These are phyloP conservation scores for Collichthys lucidus DNA, from an alignment of 2,113 vertebrate species.

Conservation along the genomic window DNA sequence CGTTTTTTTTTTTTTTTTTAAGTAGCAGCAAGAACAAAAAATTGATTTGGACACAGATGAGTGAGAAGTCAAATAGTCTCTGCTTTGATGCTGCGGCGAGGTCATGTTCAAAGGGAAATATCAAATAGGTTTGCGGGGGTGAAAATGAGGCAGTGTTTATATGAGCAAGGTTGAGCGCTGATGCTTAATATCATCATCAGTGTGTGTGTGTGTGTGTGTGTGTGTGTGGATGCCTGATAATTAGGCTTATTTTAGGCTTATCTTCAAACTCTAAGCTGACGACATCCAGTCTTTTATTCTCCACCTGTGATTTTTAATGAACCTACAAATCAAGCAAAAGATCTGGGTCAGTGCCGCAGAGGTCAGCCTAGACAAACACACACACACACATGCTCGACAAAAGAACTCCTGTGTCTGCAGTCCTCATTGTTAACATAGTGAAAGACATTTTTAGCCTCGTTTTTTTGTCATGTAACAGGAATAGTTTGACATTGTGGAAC, in stretches of 20 bases:
- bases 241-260: conserved; percentile 52
- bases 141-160: conserved; percentile 50
- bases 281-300: conserved; percentile 39
- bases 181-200: conserved; percentile 33
- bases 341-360: conserved; percentile 58
- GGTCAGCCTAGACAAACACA: conserved; percentile 27
- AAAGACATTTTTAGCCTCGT: neutral
- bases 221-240: conserved; percentile 49
- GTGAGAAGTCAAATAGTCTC: conserved; percentile 64
- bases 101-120: conserved; percentile 72
- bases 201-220: conserved; percentile 25
- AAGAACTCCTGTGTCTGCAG: conserved; percentile 22
- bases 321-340: conserved; percentile 64
- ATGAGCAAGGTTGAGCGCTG: neutral
- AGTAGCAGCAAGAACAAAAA: conserved; percentile 40
- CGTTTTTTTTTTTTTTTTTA: conserved; percentile 12
- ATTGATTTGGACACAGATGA: conserved; percentile 59
- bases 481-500: neutral
- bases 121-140: conserved; percentile 40
- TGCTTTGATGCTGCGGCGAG: conserved; percentile 68
- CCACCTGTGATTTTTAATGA: conserved; percentile 68
- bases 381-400: conserved; percentile 12
- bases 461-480: neutral
- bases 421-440: conserved; percentile 7
- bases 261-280: conserved; percentile 44